A percentile compares a stretch with the other conserved stretches of the same genome.
phyloP scores from a whole-genome alignment of 2,888 invertebrate genomes.

The Hecatera dysodea region DNA sequence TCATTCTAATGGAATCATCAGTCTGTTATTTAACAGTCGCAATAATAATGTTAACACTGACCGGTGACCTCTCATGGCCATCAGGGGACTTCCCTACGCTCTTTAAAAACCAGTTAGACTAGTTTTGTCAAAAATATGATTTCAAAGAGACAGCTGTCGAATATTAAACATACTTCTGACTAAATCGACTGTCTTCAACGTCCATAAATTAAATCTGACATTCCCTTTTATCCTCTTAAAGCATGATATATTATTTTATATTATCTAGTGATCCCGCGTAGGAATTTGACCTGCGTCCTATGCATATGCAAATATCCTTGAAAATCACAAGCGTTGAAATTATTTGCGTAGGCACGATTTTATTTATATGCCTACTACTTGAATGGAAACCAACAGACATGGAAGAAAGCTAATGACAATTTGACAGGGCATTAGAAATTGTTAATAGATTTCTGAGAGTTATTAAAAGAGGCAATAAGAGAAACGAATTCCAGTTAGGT shows the following conservation, averaged over 20 bases:
- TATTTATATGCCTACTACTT: slow-evolving; percentile 4
- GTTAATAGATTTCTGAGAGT: not conserved
- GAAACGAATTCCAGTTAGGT: not conserved
- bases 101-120: slow-evolving; percentile 15
- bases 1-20: not conserved
- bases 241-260: slow-evolving; percentile 45
- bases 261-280: slow-evolving; percentile 42
- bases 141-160: not conserved
- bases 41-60: not conserved
- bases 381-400: not conserved
- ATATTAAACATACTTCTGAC: not conserved
- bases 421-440: not conserved
- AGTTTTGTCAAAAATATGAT: not conserved
- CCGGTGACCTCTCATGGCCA: not conserved
- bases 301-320: slow-evolving; percentile 52
- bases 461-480: not conserved
- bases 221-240: slow-evolving; percentile 19
- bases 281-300: slow-evolving; percentile 49
- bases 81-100: slow-evolving; percentile 10
- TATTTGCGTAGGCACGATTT: slow-evolving; percentile 27
- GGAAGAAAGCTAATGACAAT: not conserved
- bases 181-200: slow-evolving; percentile 8
- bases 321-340: slow-evolving; percentile 27
- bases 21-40: not conserved
- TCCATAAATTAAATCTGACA: slow-evolving; percentile 31